Evolutionary conservation across 2,888 invertebrate genomes (phyloP), one percentile per base, ranked within the genome.

Genomic region (Podotricha telesiphe): DNA sequence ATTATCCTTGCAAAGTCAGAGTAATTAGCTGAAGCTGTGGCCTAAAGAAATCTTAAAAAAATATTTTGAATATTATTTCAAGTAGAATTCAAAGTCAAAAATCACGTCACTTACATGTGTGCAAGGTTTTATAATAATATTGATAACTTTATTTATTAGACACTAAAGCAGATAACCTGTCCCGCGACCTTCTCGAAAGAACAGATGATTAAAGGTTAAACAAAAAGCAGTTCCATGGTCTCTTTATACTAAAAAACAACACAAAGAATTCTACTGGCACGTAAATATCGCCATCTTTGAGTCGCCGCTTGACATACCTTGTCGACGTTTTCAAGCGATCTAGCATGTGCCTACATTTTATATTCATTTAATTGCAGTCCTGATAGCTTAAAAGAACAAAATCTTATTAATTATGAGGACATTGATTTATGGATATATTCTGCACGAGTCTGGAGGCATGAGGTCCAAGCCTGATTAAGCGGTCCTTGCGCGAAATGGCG

Each of bases 251-350:
- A 50, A 71, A 68, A 73, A 75, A 74, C 69, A 68, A 51, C 40
- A 47, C 42, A 45, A 64, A 53, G 69, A 67, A 73, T 72, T 75
- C 50, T 51, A 65, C 74, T 65, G 68, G 70, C 70, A 55, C 69
- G 69, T 75, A 74, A 75, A 72, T 68, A 71, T 53, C 59, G 71
- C 70, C 70, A 73, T 73, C 70, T 72, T 73, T 73, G 69, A 65
- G 53, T 69, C 17, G 63, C 68, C 67, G 53, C 61, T 69, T 45
- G 63, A 65, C 51, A 53, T 42, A 22, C n/a, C 48, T 42, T 28
- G 59, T 59, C 11, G 59, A 22, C 42, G 22, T 11, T 45, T 59
- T 45, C 42, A 20, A n/a, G 34, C 53, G 34, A 55, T 55, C 22
- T 59, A 11, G 11, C 42, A 22, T n/a, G 20, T 20, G 0, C 10